A percentile compares a stretch with the other conserved stretches of the same genome.
phyloP scores from a whole-genome alignment of 2,113 vertebrate genomes.

The Semnornis frantzii region DNA sequence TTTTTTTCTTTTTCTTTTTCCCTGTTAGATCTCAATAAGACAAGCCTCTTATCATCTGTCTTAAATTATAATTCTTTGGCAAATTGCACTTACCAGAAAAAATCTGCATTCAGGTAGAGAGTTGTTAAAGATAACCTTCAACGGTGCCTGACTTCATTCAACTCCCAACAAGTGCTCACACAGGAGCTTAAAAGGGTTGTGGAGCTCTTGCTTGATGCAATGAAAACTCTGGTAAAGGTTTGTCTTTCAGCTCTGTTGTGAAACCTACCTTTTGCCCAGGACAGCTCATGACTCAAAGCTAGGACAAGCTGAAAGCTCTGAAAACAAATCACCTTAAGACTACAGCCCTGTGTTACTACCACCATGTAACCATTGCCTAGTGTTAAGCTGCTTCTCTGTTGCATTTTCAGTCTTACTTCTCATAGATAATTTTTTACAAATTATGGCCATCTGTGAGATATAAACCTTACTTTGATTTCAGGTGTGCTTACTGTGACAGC shows the following conservation, averaged over 20 bases:
- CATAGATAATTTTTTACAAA: background rate
- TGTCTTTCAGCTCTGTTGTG: background rate
- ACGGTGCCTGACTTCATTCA: background rate
- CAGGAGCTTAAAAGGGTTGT: background rate
- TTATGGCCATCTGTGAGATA: background rate
- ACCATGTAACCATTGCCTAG: background rate
- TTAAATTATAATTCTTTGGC: background rate
- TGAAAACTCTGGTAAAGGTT: background rate
- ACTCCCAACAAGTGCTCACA: background rate
- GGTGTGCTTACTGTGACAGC: background rate
- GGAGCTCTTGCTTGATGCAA: background rate
- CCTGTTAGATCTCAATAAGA: background rate
- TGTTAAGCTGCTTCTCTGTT: background rate
- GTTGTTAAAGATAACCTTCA: background rate
- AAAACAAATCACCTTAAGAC: background rate
- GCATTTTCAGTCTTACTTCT: background rate
- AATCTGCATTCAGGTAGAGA: background rate
- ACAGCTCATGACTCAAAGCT: too few relatives aligned
- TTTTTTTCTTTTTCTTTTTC: background rate
- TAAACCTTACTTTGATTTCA: background rate
- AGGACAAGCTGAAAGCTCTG: background rate
- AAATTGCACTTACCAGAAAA: background rate
- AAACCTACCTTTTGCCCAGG: too few relatives aligned
- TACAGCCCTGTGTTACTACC: background rate
- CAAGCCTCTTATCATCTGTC: background rate